Evolutionary conservation across 2,797 vertebrate species (phyloP), one percentile per base, ranked within the genome.

Genomic region (Chromobotia macracanthus): DNA sequence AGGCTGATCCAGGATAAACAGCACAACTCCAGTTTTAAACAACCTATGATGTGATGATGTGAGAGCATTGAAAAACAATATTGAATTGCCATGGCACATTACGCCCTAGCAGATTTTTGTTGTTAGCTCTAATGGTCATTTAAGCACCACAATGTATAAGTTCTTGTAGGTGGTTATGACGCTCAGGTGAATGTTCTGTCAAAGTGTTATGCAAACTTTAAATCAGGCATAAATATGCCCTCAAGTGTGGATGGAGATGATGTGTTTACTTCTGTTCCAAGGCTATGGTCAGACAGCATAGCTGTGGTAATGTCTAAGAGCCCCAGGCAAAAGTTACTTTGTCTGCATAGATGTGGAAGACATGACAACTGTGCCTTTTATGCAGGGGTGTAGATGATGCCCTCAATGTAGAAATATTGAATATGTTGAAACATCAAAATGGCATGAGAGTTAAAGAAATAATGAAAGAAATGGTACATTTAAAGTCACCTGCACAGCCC

Each of bases 251-350:
- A 86, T 80, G 63, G 46, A 84, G 80, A 85, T 69, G 88, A 85
- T 90, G 84, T 72, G 66, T 75, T 72, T 88, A 89, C 84, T 85
- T 88, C 88, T 82, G 87, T 91, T 91, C 82, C 80, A 21, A 88
- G 89, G 88, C 87, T 89, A 83, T 89, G 91, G 92, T 90, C 90
- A 94, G 93, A 93, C 90, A 67, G 87, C 83, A 93, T 94, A 93
- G 84, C 90, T 94, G 94, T 92, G 94, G 93, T 84, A 66, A 88
- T 84, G 87, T 89, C 88, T 82, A 80, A 86, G 85, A 83, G 83
- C 87, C 84, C 87, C 85, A 76, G 90, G 91, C 91, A 86, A 83
- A 87, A 88, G 87, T 92, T 91, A 94, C 93, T 89, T 80, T 77
- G 92, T 93, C 92, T 93, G 87, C 89, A 90, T 87, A 87, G 80